Percentiles rank a stretch among this genome's conserved stretches.
Conservation (phyloP, 2,888 invertebrate genomes). For the Petrolisthes cinctipes region DNA sequence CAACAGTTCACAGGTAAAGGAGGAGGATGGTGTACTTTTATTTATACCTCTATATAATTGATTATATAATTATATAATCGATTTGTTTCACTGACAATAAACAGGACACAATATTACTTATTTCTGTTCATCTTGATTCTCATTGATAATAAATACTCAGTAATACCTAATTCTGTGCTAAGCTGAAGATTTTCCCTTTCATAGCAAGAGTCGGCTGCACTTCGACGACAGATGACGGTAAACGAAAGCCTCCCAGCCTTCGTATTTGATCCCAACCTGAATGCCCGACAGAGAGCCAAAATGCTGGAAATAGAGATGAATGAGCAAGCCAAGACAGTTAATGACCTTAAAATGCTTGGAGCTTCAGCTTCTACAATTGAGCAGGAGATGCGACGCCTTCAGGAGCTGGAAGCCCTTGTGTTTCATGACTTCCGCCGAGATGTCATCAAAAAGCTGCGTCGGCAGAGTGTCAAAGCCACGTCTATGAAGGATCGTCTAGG, state of each 20-base stretch:
- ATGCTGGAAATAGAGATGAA: slow-evolving; percentile 97
- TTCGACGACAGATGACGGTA: slow-evolving; percentile 48
- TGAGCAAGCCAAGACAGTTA: slow-evolving; percentile 95
- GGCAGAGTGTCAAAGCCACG: slow-evolving; percentile 80
- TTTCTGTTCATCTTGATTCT: too few species aligned
- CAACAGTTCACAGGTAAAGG: slow-evolving; percentile 47
- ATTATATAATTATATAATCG: neutral
- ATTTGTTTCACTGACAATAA: neutral
- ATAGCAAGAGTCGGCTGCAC: slow-evolving; percentile 57
- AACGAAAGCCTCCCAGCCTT: slow-evolving; percentile 66
- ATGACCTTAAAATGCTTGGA: slow-evolving; percentile 88
- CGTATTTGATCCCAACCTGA: slow-evolving; percentile 68
- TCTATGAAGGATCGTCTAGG: slow-evolving; percentile 69
- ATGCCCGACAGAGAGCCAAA: slow-evolving; percentile 79
- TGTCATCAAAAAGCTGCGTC: slow-evolving; percentile 89
- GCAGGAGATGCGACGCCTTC: slow-evolving; percentile 89
- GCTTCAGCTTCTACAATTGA: slow-evolving; percentile 92
- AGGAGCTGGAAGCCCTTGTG: slow-evolving; percentile 92
- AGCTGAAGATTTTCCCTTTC: neutral
- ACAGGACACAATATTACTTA: too few species aligned
- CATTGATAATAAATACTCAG: too few species aligned
- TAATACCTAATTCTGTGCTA: too few species aligned
- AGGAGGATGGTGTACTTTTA: neutral
- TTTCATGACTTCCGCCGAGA: slow-evolving; percentile 81
- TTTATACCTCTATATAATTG: neutral